Conservation (phyloP, 2,797 vertebrate species). For the Odontamblyopus rebecca region DNA sequence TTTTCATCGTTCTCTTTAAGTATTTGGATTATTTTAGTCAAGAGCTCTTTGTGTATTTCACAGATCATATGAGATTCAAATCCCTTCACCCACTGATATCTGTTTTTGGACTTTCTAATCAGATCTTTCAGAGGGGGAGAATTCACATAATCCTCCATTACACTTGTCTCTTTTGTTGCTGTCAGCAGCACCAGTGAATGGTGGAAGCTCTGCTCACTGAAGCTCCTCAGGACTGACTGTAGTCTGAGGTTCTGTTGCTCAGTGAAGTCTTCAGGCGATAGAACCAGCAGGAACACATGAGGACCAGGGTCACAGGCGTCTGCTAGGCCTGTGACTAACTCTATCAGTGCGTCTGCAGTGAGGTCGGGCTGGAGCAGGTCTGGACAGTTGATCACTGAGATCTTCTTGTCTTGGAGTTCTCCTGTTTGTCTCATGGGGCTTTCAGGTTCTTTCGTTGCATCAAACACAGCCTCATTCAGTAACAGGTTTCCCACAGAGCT, state of each 20-base stretch:
- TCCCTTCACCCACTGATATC: neutral
- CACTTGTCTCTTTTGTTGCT: neutral
- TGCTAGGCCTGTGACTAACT: neutral
- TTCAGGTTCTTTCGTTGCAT: no score
- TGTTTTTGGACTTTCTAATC: neutral
- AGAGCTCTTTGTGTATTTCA: neutral
- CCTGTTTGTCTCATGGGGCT: no score
- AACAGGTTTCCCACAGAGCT: no score
- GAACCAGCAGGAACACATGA: no score
- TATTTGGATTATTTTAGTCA: neutral
- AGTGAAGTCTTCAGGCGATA: no score
- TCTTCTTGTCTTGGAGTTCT: no score
- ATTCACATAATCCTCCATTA: neutral
- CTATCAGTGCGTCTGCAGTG: neutral
- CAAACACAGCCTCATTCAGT: no score
- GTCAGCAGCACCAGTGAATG: neutral
- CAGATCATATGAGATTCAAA: neutral
- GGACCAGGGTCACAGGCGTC: neutral
- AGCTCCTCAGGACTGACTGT: no score
- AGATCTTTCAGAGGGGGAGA: neutral
- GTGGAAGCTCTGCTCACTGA: no score
- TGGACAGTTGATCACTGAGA: neutral
- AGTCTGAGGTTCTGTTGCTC: no score
- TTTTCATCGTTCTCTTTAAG: neutral
- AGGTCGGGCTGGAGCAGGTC: neutral